These are phyloP conservation scores for Lasioglossum vierecki DNA, from an alignment of 2,888 invertebrate genomes.

Conservation along the genomic window DNA sequence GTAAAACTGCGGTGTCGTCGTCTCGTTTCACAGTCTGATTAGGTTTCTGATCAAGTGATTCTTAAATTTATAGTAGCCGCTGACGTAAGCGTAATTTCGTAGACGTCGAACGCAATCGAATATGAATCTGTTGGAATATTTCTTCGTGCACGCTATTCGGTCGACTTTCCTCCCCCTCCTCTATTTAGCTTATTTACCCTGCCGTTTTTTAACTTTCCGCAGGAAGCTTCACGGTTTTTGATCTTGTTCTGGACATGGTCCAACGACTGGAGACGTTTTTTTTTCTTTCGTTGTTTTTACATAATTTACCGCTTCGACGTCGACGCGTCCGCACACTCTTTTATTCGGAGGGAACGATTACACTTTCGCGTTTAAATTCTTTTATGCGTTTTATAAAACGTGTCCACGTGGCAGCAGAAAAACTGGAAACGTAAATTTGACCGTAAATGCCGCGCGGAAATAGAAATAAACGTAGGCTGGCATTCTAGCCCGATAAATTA, in stretches of 20 bases:
- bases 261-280: conserved; percentile 41
- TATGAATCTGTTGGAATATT: not conserved
- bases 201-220: conserved; percentile 7
- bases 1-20: not conserved
- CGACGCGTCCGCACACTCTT: conserved; percentile 33
- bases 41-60: not conserved
- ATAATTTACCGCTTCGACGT: conserved; percentile 54
- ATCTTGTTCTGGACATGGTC: conserved; percentile 45
- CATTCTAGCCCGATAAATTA: not conserved
- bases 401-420: not conserved
- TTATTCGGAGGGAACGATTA: conserved; percentile 46
- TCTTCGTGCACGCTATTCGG: not conserved
- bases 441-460: not conserved
- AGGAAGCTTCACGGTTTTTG: conserved; percentile 32
- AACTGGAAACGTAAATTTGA: not conserved
- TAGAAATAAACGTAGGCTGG: not conserved
- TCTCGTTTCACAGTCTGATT: not conserved
- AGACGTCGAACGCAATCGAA: not conserved
- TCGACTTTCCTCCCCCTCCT: not conserved
- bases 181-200: not conserved
- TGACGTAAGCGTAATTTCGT: not conserved
- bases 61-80: not conserved
- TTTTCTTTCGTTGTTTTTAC: conserved; percentile 48
- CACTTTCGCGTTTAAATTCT: conserved; percentile 37
- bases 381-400: conserved; percentile 5